A percentile compares a stretch with the other conserved stretches of the same genome.
These are phyloP conservation scores for Oreocharis arfaki DNA, from an alignment of 2,113 vertebrate species.

Conservation along the genomic window DNA sequence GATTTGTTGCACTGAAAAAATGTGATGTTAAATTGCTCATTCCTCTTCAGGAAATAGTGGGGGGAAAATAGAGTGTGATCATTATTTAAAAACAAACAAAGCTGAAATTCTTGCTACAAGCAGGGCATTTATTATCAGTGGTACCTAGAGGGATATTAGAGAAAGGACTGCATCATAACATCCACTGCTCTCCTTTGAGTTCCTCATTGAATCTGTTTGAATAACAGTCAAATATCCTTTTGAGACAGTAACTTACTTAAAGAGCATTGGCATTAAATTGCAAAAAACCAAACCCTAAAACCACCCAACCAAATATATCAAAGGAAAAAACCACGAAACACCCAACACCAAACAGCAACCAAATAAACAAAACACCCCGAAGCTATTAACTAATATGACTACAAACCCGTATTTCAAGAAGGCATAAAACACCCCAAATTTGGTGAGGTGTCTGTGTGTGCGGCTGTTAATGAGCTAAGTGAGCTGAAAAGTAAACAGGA, in stretches of 20 bases:
- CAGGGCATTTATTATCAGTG: not conserved
- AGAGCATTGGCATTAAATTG: not conserved
- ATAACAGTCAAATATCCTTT: not conserved
- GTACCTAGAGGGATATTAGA: not conserved
- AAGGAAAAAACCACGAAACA: not conserved
- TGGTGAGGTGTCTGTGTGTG: not conserved
- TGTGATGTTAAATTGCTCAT: not conserved
- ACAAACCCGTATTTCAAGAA: not conserved
- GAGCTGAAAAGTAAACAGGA: slow-evolving; percentile 54
- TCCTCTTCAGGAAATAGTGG: not conserved
- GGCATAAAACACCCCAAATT: not conserved
- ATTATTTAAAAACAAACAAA: not conserved
- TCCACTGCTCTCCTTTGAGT: not conserved
- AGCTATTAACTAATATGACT: not conserved
- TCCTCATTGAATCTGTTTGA: not conserved
- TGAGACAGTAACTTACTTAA: not conserved
- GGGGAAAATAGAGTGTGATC: fast-evolving
- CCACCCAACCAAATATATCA: not conserved
- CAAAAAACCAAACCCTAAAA: not conserved
- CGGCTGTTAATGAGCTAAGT: slow-evolving; percentile 20
- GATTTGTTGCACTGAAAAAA: not conserved
- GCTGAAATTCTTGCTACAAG: not conserved
- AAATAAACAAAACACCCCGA: not conserved
- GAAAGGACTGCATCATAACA: not conserved
- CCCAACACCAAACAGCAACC: not conserved